These are phyloP conservation scores for Cirrhinus molitorella DNA, from an alignment of 2,797 vertebrate species.

Conservation along the genomic window DNA sequence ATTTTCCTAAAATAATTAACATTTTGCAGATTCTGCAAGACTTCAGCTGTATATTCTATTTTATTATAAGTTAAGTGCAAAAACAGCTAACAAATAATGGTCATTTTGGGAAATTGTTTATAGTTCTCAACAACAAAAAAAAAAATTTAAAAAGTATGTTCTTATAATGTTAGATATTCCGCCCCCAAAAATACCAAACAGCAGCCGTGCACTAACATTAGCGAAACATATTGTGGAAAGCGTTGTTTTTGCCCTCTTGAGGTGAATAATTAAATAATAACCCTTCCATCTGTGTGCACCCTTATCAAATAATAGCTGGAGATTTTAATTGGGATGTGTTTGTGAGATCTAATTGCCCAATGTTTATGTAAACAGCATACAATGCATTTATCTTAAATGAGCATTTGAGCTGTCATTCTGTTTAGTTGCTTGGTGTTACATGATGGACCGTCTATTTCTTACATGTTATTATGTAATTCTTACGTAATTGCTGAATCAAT, in stretches of 20 bases:
- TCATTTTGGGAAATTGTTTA: background rate
- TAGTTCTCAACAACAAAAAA: background rate
- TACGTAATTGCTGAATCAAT: conserved; percentile 35
- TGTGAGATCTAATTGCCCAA: conserved; percentile 14
- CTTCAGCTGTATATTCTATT: no score
- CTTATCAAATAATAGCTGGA: conserved; percentile 8
- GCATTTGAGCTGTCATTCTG: background rate
- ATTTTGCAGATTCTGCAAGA: no score
- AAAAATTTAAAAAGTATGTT: background rate
- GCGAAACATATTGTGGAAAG: background rate
- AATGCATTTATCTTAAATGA: background rate
- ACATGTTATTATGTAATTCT: conserved; percentile 21
- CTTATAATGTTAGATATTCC: background rate
- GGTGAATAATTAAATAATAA: background rate
- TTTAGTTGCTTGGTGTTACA: background rate
- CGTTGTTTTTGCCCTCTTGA: background rate
- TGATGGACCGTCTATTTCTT: background rate
- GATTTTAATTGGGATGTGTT: background rate
- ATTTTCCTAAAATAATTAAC: no score
- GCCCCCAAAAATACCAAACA: background rate
- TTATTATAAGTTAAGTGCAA: background rate
- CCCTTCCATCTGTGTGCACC: background rate
- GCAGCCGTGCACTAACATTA: background rate
- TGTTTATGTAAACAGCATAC: background rate
- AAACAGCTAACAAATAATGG: background rate